These are phyloP conservation scores for Lepisosteus oculatus DNA, from an alignment of 2,113 vertebrate genomes.

Conservation along the genomic window DNA sequence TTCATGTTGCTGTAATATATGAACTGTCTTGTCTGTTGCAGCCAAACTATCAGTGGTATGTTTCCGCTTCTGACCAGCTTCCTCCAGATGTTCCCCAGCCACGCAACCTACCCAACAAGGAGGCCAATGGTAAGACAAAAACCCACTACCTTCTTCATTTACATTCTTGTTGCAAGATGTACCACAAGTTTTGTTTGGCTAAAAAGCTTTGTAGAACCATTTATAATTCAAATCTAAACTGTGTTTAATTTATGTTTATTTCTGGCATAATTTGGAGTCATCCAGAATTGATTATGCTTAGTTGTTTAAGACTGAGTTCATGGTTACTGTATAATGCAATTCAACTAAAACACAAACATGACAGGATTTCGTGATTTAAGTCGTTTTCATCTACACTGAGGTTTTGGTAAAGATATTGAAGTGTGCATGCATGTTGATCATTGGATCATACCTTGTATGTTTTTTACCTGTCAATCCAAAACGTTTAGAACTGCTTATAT, in stretches of 20 bases:
- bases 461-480: no score
- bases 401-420: background rate
- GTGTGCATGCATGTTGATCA: background rate
- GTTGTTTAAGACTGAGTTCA: background rate
- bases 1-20: conserved; percentile 51
- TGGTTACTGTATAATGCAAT: background rate
- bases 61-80: conserved; percentile 52
- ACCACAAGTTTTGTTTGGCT: background rate
- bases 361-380: background rate
- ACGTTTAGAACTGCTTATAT: no score
- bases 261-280: background rate
- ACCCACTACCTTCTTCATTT: conserved; percentile 47
- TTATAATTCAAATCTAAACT: background rate
- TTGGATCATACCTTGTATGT: no score
- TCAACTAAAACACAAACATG: background rate
- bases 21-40: conserved; percentile 60
- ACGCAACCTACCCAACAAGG: conserved; percentile 25
- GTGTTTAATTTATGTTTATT: background rate
- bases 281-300: background rate
- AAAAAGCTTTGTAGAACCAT: background rate
- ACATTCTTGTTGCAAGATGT: conserved; percentile 23
- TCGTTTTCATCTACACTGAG: no score
- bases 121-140: conserved; percentile 64
- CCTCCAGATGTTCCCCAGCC: conserved; percentile 59
- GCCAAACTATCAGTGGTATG: conserved; percentile 63